Percentiles rank a stretch among this genome's conserved stretches.
phyloP scores from a whole-genome alignment of 2,888 invertebrate species.

The Cactoblastis cactorum region DNA sequence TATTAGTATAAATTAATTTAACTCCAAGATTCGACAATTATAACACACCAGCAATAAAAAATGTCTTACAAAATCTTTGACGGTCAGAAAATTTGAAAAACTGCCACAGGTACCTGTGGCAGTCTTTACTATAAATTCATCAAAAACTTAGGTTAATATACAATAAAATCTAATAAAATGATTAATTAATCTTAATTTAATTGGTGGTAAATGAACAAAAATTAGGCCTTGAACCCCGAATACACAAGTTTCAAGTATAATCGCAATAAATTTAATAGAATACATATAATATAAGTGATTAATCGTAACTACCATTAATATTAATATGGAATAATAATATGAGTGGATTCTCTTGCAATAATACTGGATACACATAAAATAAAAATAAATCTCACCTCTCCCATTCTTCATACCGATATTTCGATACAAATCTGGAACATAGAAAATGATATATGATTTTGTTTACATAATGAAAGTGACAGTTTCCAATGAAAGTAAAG shows the following conservation, averaged over 20 bases:
- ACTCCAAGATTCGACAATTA: no score
- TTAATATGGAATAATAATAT: slow-evolving; percentile 27
- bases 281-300: slow-evolving; percentile 42
- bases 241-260: slow-evolving; percentile 25
- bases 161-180: slow-evolving; percentile 10
- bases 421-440: slow-evolving; percentile 12
- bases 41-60: no score
- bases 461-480: no score
- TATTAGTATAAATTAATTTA: no score
- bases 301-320: slow-evolving; percentile 28
- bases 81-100: no score
- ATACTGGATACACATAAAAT: slow-evolving; percentile 42
- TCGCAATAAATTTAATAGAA: slow-evolving; percentile 39
- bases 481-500: no score
- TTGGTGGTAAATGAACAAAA: slow-evolving; percentile 8
- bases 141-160: slow-evolving; percentile 5
- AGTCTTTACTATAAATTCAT: slow-evolving; percentile 11
- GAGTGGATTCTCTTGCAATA: slow-evolving; percentile 35
- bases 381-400: slow-evolving; percentile 29
- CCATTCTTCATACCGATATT: slow-evolving; percentile 12
- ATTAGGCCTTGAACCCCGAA: slow-evolving; percentile 48
- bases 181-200: not conserved
- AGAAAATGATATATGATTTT: not conserved
- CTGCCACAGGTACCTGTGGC: no score
- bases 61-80: slow-evolving; percentile 1